Percentiles rank a stretch among this genome's conserved stretches.
Conservation (phyloP, 2,113 vertebrate species). For the Oxyruncus cristatus region DNA sequence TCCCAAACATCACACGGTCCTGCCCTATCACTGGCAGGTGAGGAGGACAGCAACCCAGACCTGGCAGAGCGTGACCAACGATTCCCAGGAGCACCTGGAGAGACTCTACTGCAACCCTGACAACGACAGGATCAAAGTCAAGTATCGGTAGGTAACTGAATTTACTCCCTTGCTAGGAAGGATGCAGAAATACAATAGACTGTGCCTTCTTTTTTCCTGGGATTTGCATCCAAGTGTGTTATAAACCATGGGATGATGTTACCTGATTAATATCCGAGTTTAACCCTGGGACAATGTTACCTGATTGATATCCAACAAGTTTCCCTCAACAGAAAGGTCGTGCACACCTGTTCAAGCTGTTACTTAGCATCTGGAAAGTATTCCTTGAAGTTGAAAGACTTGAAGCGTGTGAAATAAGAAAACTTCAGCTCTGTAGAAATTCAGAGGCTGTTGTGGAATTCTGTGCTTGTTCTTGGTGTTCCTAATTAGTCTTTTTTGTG, state of each 20-base stretch:
- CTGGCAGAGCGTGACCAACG: conserved; percentile 94
- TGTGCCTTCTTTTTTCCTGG: neutral
- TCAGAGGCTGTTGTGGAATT: neutral
- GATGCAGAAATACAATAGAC: neutral
- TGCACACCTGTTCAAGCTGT: neutral
- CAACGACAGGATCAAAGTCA: conserved; percentile 92
- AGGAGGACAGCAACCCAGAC: conserved; percentile 81
- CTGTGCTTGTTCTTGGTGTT: neutral
- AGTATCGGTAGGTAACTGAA: conserved; percentile 86
- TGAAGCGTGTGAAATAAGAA: neutral
- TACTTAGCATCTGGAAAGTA: neutral
- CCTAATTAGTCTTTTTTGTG: neutral
- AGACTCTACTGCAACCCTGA: conserved; percentile 98
- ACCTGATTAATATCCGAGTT: neutral
- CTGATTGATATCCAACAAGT: neutral
- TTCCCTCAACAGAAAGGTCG: neutral
- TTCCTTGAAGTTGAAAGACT: neutral
- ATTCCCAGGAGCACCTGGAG: conserved; percentile 98
- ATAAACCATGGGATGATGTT: neutral
- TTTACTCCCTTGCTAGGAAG: neutral
- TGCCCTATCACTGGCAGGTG: conserved; percentile 98
- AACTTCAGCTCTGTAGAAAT: neutral
- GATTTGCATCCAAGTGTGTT: neutral
- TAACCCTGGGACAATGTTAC: neutral
- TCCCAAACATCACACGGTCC: conserved; percentile 90